Base-by-base conservation (phyloP, 23 tunicate species). In the Trididemnum nubilum region DNA sequence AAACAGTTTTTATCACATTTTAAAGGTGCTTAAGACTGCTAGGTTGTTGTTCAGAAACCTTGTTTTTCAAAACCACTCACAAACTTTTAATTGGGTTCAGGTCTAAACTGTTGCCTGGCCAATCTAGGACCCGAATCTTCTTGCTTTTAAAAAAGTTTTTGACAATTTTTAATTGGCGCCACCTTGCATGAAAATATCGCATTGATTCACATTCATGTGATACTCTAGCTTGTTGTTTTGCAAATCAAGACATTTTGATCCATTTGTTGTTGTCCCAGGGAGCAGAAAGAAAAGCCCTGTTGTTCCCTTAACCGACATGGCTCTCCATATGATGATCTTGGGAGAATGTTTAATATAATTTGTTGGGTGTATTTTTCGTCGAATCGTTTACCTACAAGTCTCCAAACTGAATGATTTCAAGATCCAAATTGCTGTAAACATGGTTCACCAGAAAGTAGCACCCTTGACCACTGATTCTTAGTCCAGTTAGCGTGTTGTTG, bases 351-450 rank as follows among this genome's bases (percentile, higher is more conserved):
- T 73, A 23, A 73, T n/a, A n/a, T 73, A 5, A 59, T 73, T 73
- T 73, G 79, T 49, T 18, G 79, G 79, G 59, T 38, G 61, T 73
- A 73, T 49, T 73, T 73, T 12, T 73, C 79, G 30, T 73, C 27
- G 61, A 37, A 73, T 73, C 27, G 79, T 73, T 23, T 36, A 19
- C 79, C 59, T 18, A 49, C 32, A 5, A 59, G 23, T 73, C 79
- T 24, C 30, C 79, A 39, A 49, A 73, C 59, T 39, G 59, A 39
- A 39, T 49, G 59, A 19, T 73, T 37, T 73, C 31, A 30, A 39
- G 59, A 40, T 39, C 79, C 59, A 73, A 73, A 73, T 49, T 39
- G 79, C 61, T 73, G 79, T 40, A 73, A n/a, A 40, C 79, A n/a
- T 5, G 59, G 38, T 73, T 73, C 79, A 49, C 38, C 79, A 40